Conservation (phyloP, 2,888 invertebrate species). For the Endomychus coccineus region DNA sequence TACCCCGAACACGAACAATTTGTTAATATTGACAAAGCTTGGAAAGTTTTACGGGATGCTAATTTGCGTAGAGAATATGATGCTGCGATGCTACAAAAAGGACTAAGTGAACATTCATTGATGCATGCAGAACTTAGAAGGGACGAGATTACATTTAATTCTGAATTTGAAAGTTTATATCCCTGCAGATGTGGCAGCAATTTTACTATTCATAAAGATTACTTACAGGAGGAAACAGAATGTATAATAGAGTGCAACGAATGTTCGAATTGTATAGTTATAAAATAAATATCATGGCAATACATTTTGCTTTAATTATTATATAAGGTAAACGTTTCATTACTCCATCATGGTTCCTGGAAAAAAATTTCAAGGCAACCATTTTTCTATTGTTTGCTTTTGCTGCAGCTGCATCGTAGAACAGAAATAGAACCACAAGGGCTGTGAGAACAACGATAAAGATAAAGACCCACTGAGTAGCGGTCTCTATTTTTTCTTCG, state of each 20-base stretch:
- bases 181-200: constrained; percentile 64
- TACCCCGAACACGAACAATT: constrained; percentile 37
- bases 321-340: no score
- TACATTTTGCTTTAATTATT: no score
- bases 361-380: no score
- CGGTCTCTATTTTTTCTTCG: no score
- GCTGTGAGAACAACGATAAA: no score
- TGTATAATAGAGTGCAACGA: constrained; percentile 60
- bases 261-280: constrained; percentile 63
- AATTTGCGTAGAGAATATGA: constrained; percentile 58
- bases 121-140: constrained; percentile 53
- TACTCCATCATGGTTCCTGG: no score
- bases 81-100: constrained; percentile 51
- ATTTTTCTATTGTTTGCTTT: no score
- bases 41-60: constrained; percentile 59
- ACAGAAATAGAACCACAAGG: no score
- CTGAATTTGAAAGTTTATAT: constrained; percentile 45
- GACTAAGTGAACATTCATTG: constrained; percentile 51
- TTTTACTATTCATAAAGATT: constrained; percentile 45
- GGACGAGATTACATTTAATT: constrained; percentile 45
- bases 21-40: constrained; percentile 59
- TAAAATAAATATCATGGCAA: constrained; percentile 39
- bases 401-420: no score
- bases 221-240: constrained; percentile 38
- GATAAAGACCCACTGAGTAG: no score